Conservation (phyloP, 2,888 invertebrate species). For the Apamea anceps region DNA sequence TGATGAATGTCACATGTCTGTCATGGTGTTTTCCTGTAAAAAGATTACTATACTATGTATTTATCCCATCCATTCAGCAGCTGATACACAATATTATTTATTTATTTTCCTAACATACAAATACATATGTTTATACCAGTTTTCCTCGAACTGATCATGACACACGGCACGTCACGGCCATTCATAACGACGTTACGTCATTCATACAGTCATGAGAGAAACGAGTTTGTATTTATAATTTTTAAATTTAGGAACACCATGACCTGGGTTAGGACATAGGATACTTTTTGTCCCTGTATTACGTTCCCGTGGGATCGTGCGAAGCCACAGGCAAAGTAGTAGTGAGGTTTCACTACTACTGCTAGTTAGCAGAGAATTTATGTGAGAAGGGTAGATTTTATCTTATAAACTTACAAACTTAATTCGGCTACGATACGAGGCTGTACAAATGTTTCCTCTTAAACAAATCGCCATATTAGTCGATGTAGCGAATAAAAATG, state of each 20-base stretch:
- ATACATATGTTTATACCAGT: constrained; percentile 14
- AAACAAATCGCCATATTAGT: constrained; percentile 44
- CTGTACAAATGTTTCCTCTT: constrained; percentile 3
- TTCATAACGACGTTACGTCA: constrained; percentile 55
- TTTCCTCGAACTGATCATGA: constrained; percentile 48
- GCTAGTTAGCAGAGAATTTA: background rate
- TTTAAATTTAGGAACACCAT: too few relatives aligned
- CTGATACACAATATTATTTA: constrained; percentile 21
- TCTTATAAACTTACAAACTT: background rate
- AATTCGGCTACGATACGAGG: background rate
- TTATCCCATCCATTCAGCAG: constrained; percentile 17
- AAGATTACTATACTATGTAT: background rate
- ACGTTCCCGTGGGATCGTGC: background rate
- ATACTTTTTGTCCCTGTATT: too few relatives aligned
- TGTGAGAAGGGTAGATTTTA: background rate
- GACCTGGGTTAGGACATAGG: too few relatives aligned
- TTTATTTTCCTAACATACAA: constrained; percentile 26
- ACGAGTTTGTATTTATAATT: constrained; percentile 28
- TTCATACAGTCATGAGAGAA: constrained; percentile 15
- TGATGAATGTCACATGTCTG: background rate
- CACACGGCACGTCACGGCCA: constrained; percentile 51
- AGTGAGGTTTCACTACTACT: too few relatives aligned
- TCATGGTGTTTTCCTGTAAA: background rate
- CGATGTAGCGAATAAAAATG: constrained; percentile 46
- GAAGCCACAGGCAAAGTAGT: background rate